Evolutionary conservation across 2,888 invertebrate genomes (phyloP).

Genomic region (Chalcis sispes): DNA sequence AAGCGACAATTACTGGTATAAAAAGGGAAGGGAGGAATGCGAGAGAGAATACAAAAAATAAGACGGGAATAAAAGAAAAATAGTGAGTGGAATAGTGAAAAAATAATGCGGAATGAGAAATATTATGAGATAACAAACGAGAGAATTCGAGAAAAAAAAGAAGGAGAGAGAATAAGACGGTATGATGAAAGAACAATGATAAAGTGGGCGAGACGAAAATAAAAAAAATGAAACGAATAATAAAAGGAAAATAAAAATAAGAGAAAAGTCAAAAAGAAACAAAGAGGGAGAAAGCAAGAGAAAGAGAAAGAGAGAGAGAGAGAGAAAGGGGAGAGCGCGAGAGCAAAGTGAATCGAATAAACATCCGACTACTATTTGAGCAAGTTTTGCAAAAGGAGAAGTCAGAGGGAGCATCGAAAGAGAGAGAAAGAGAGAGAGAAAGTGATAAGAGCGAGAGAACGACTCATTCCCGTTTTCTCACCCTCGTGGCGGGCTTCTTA

Average conservation of each 20-base stretch:
- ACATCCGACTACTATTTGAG: conserved; percentile 68
- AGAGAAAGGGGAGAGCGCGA: conserved; percentile 44
- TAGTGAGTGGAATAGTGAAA: background rate
- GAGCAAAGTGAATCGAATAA: conserved; percentile 72
- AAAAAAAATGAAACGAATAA: too few species aligned
- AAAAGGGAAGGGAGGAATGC: too few species aligned
- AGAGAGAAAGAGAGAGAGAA: conserved; percentile 37
- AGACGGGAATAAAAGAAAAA: background rate
- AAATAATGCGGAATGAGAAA: background rate
- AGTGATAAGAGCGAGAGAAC: conserved; percentile 51
- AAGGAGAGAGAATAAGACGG: too few species aligned
- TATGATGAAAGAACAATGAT: too few species aligned
- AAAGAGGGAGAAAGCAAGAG: conserved; percentile 57
- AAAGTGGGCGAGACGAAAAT: too few species aligned
- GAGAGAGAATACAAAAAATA: too few species aligned
- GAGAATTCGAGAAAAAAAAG: too few species aligned
- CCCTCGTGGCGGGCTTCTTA: conserved; percentile 62
- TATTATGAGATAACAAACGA: background rate
- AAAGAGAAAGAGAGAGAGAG: conserved; percentile 48
- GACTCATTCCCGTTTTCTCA: conserved; percentile 65
- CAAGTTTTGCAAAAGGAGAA: conserved; percentile 38
- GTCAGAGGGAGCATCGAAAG: conserved; percentile 37
- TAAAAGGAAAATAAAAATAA: too few species aligned
- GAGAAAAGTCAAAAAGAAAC: conserved; percentile 34
- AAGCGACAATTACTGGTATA: too few species aligned